Conservation (phyloP, 2,888 invertebrate genomes). For the Lochmaea crataegi region DNA sequence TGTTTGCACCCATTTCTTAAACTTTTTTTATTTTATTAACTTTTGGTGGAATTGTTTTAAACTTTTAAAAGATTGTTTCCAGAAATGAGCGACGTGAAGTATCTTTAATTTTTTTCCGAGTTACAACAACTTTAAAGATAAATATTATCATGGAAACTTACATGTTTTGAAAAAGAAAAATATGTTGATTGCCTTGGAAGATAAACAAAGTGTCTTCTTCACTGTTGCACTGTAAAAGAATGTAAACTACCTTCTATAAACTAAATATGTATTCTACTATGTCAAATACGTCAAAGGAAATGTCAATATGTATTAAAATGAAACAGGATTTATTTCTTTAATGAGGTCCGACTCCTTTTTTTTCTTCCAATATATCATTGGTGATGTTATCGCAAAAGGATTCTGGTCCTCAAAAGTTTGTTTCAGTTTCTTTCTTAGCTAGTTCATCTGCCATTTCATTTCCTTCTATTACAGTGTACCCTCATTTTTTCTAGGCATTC, state of each 20-base stretch:
- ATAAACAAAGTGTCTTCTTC: background rate
- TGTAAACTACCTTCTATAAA: background rate
- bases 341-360: too few species aligned
- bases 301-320: too few species aligned
- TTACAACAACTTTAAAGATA: slow-evolving; percentile 20
- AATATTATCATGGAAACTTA: slow-evolving; percentile 10
- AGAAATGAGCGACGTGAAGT: slow-evolving; percentile 15
- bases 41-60: slow-evolving; percentile 10
- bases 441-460: too few species aligned
- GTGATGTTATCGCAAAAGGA: too few species aligned
- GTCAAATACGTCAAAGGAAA: background rate
- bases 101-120: slow-evolving; percentile 10
- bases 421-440: too few species aligned
- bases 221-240: background rate
- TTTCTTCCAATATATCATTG: too few species aligned
- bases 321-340: too few species aligned
- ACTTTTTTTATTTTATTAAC: background rate
- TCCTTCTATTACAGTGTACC: too few species aligned
- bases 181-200: background rate
- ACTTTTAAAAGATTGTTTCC: slow-evolving; percentile 9
- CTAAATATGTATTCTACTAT: too few species aligned
- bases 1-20: too few species aligned
- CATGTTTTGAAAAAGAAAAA: background rate
- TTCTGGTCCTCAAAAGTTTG: too few species aligned
- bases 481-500: too few species aligned